Evolutionary conservation across 2,888 invertebrate genomes (phyloP), one percentile per base, ranked within the genome.

Genomic region (Rhogogaster chlorosoma): DNA sequence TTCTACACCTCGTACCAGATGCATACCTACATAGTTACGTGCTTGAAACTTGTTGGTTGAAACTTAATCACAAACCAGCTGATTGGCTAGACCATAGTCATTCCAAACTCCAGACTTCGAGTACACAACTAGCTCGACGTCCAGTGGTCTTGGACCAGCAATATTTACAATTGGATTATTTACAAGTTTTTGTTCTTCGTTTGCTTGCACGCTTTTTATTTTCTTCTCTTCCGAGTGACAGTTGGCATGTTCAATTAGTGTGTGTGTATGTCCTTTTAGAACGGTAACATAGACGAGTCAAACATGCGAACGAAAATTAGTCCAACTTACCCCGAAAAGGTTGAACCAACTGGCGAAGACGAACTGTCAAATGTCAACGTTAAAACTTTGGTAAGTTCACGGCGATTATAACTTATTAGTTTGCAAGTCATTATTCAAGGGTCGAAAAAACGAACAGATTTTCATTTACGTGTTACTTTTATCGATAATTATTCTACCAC

Each of bases 361-460:
- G 95, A 94, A 91, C 94, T 95, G 91, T 95, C 95, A 90, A 95
- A 95, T 91, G 95, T 96, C 90, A 95, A 95, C 93, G 96, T 96
- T 87, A 95, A 95, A 91, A 95, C 94, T 89, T 93, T 96, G 95
- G 96, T 96, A 95, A 95, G 95, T 94, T 88, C 84, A 78, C 45
- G 22, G 61, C 26, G 10, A 26, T n/a, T 78, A 57, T 45, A 42
- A 49, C n/a, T n/a, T 18, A 49, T 18, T 15, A 5, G 0, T 49
- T 18, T 4, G 3, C n/a, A 49, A 49, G 18, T 18, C 18, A 18
- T 49, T 1, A 49, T 49, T 49, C 49, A 1, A 10, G 6, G 7
- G 1, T 6, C 0, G n/a, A 49, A 53, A 53, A 38, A 53, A 53
- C 7, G 1, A 53, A n/a, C n/a, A 3, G 7, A 53, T 71, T 71